Conservation (phyloP, 1,140 invertebrate species). For the Neotoxoptera formosana region DNA sequence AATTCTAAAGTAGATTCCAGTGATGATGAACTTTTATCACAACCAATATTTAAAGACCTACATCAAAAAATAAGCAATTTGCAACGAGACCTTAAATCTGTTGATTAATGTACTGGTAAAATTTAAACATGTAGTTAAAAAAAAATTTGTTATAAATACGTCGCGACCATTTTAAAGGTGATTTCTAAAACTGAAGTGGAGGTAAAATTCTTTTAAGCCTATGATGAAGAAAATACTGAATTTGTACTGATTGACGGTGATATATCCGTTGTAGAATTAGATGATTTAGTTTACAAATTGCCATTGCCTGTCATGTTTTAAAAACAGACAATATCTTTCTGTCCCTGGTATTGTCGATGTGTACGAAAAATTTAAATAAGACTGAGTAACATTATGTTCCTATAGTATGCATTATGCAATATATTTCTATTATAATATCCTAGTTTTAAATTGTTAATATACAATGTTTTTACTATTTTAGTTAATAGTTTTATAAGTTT, state of each 20-base stretch:
- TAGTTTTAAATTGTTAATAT: neutral
- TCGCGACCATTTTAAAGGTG: too few relatives aligned
- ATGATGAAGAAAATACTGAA: neutral
- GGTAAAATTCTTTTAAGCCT: neutral
- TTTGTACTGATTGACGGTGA: neutral
- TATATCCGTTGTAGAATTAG: neutral
- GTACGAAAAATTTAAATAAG: slow-evolving; percentile 1
- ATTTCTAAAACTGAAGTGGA: neutral
- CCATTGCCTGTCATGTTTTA: neutral
- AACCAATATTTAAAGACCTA: too few relatives aligned
- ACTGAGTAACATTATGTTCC: neutral
- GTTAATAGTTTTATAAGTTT: neutral
- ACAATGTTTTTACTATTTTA: neutral
- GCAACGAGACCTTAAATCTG: too few relatives aligned
- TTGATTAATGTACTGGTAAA: too few relatives aligned
- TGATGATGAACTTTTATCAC: too few relatives aligned
- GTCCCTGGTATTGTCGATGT: neutral
- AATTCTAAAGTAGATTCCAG: too few relatives aligned
- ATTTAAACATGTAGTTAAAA: too few relatives aligned
- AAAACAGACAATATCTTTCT: neutral
- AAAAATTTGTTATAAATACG: too few relatives aligned
- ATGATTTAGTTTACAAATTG: neutral
- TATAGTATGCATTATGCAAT: neutral
- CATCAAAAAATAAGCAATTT: too few relatives aligned
- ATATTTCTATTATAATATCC: neutral